Evolutionary conservation across 1,140 invertebrate genomes (phyloP), one percentile per base, ranked within the genome.

Genomic region (Himalopsyche phryganea): DNA sequence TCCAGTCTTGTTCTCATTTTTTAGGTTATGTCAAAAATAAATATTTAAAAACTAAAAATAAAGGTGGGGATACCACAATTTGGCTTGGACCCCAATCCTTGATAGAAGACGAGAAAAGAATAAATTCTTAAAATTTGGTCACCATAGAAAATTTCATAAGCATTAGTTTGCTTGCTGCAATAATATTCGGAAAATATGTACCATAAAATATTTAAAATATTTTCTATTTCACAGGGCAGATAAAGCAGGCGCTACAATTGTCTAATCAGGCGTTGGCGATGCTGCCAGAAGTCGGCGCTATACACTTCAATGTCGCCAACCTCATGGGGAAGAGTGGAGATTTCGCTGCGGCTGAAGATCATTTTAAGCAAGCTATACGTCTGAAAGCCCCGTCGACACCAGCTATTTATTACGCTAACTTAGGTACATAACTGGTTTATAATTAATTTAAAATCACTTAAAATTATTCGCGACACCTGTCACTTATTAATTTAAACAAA

Each of bases 281-380:
- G 63, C 69, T 94, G 41, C 86, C 89, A 0, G 72, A 87, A 45
- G 85, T 91, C 19, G 80, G 89, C 1, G 81, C 83, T 5, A 77
- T 97, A 18, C 83, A 92, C 70, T 96, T 96, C 66, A 91, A 91
- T 65, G 73, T 94, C 20, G 95, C 87, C 1, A 96, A 96, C 73
- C 87, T 91, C 46, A 80, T 91, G 42, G 95, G 94, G 0, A 96
- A 96, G 79, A 68, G 84, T 32, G 82, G 84, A 33, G 77, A 82
- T 23, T 96, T 87, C 71, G 67, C 81, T 17, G 80, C 90, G 59
- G 91, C 94, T 0, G 92, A 98, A 76, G 69, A 79, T 15, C 81
- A 92, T 68, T 96, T 96, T 69, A 74, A 85, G 44, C 78, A 78
- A 57, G 90, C 93, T 2, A 87, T 96, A 40, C 71, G 80, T 46